phyloP scores from a whole-genome alignment of 2,888 invertebrate species.

The Isotomurus palustris region DNA sequence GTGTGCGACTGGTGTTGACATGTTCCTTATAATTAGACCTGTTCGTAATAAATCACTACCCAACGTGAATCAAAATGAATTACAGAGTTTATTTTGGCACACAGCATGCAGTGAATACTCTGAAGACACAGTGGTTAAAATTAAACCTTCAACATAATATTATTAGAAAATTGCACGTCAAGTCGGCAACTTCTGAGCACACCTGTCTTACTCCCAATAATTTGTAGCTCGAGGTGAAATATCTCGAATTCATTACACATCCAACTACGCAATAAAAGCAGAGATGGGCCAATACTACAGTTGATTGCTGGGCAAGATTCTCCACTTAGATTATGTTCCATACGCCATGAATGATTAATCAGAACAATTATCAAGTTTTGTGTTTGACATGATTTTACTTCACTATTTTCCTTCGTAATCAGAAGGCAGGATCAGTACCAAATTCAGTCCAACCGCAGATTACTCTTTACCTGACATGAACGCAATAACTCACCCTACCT shows the following conservation, averaged over 20 bases:
- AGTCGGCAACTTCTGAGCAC: slow-evolving; percentile 5
- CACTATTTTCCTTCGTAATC: neutral
- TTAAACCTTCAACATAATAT: too few relatives aligned
- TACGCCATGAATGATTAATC: slow-evolving; percentile 27
- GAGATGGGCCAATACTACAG: neutral
- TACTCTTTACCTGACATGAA: neutral
- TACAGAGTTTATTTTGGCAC: too few relatives aligned
- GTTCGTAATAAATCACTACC: too few relatives aligned
- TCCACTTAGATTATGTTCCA: neutral
- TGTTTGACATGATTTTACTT: slow-evolving; percentile 18
- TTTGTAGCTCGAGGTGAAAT: neutral
- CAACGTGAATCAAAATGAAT: too few relatives aligned
- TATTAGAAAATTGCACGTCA: too few relatives aligned
- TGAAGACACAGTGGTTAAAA: too few relatives aligned
- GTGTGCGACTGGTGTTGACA: too few relatives aligned
- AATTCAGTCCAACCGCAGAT: neutral
- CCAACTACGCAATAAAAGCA: neutral
- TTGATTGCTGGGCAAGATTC: neutral
- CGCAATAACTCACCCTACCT: neutral
- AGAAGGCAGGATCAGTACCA: neutral
- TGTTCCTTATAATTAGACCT: too few relatives aligned
- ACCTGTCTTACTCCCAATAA: neutral
- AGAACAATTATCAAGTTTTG: slow-evolving; percentile 23
- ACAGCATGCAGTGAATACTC: too few relatives aligned
- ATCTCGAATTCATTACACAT: neutral